phyloP scores from a whole-genome alignment of 2,113 vertebrate species.

The Dasyornis broadbenti region DNA sequence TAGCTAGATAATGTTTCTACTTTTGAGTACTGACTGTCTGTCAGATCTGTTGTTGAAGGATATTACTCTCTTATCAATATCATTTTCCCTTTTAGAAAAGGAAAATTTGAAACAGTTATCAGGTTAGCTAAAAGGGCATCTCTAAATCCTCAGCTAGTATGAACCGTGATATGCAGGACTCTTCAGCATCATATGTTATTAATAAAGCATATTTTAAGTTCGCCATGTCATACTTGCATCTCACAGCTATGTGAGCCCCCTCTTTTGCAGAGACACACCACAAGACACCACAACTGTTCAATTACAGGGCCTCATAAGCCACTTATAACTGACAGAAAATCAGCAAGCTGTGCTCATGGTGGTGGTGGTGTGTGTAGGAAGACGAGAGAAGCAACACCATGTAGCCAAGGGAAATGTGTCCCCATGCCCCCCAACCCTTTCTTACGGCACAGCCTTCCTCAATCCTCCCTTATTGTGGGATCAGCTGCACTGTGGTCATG shows the following conservation, averaged over 20 bases:
- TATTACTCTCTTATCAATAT: not conserved
- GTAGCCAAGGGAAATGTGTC: not conserved
- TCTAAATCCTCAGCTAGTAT: not conserved
- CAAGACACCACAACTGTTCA: not conserved
- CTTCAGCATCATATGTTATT: not conserved
- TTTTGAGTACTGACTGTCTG: not conserved
- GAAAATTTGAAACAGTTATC: not conserved
- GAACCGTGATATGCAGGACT: not conserved
- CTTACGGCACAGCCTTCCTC: not conserved
- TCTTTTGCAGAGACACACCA: not conserved
- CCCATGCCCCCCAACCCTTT: rapidly evolving
- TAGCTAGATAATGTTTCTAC: not conserved
- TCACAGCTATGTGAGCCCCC: not conserved
- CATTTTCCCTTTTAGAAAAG: not conserved
- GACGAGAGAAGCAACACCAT: not conserved
- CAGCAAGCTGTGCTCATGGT: not conserved
- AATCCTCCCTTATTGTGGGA: not conserved
- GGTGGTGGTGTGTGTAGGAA: not conserved
- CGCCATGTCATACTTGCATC: not conserved
- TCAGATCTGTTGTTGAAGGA: not conserved
- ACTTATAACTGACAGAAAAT: not conserved
- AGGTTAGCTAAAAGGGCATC: not conserved
- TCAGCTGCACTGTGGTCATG: not conserved
- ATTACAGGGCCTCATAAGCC: not conserved
- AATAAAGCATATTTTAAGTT: not conserved